Evolutionary conservation across 2,797 vertebrate genomes (phyloP), one percentile per base, ranked within the genome.

Genomic region (Rhyacichthys aspro): DNA sequence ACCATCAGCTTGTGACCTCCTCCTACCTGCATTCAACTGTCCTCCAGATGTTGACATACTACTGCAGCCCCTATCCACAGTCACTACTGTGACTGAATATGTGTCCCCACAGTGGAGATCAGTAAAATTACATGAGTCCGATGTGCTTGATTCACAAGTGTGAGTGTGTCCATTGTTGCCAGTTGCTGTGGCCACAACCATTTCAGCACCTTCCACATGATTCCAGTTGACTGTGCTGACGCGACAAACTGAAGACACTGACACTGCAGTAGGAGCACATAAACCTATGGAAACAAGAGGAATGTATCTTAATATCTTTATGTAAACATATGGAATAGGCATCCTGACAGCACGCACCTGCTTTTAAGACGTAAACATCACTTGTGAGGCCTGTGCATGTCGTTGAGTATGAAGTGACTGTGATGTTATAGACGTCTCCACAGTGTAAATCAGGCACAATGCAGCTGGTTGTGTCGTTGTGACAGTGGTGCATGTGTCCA

Each of bases 381-480:
- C 89, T 89, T 0, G 34, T 46, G 11, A 47, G 55, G 58, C 92
- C 91, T 8, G 32, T 45, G 55, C 92, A 93, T 0, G 76, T 81
- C 14, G 67, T 19, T 0, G 90, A 86, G 66, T 79, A 68, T 1
- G 93, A 88, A 10, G 65, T 84, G 36, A 90, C 87, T 0, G 73
- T 82, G 67, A 92, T 55, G 46, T 15, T 10, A 38, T 93, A 93
- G 17, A 44, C 86, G 75, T 86, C 82, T 16, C 87, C 86, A n/a
- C 93, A 94, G 41, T 70, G 76, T 73, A 94, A 75, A 64, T 62
- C 63, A 36, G 47, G 33, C 28, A 93, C 17, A 16, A 79, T 43
- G 58, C 89, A 91, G 62, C 56, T 85, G 72, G 79, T 87, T 4
- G 59, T 60, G 64, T 19, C 75, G 65, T 80, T 85, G 37, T 73